A percentile compares a stretch with the other conserved stretches of the same genome.
Conservation (phyloP, 2,888 invertebrate species). For the Drosophila heteroneura region DNA sequence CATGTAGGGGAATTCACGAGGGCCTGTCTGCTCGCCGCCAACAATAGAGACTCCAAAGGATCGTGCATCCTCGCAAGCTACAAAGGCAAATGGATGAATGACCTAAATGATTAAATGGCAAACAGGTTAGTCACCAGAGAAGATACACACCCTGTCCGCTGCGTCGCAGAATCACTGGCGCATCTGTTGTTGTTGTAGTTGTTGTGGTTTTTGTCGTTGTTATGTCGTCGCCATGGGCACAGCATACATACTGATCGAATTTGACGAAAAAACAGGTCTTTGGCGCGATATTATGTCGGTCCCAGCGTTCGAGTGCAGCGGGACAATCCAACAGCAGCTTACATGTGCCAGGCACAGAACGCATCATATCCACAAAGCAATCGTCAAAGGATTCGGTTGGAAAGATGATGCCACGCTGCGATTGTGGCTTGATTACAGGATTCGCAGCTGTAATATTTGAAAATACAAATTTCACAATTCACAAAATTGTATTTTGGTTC, state of each 20-base stretch:
- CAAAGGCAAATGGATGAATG: conserved; percentile 1
- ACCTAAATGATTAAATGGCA: not conserved
- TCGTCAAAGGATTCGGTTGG: conserved; percentile 69
- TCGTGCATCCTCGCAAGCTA: conserved; percentile 37
- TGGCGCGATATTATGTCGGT: conserved; percentile 56
- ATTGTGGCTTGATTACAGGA: conserved; percentile 58
- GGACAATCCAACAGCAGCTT: conserved; percentile 70
- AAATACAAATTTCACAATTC: not conserved
- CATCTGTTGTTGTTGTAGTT: not conserved
- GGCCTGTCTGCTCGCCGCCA: conserved; percentile 35
- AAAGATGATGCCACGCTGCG: conserved; percentile 69
- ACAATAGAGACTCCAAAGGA: conserved; percentile 17
- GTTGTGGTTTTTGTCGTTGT: not conserved
- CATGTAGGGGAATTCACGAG: conserved; percentile 64
- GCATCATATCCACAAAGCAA: conserved; percentile 64
- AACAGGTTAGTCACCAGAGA: not conserved
- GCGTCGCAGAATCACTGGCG: conserved; percentile 51
- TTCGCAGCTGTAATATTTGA: conserved; percentile 36
- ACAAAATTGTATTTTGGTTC: not conserved
- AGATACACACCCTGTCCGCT: conserved; percentile 64
- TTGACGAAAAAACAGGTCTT: conserved; percentile 81
- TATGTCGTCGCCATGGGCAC: conserved; percentile 28
- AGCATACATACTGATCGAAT: conserved; percentile 78
- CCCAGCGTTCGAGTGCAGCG: conserved; percentile 66
- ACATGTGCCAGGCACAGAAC: conserved; percentile 58